Conservation (phyloP, 92 coral and sea anemone species). For the Epizoanthus ramosus region DNA sequence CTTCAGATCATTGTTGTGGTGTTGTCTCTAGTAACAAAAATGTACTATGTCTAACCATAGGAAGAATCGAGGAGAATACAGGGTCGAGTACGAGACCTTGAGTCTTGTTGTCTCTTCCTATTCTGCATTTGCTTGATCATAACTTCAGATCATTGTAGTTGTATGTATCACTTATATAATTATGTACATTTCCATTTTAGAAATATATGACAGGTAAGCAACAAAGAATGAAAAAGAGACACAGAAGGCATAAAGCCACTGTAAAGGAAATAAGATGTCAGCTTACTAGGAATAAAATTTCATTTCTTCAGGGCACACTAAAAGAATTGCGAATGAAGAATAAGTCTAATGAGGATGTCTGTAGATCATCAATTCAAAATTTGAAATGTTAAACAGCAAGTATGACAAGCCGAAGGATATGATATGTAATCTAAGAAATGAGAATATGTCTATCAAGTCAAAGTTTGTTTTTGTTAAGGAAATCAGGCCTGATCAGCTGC, state of each 20-base stretch:
- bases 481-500: slow-evolving; percentile 48
- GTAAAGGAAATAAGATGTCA: slow-evolving; percentile 24
- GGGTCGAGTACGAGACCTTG: too few species aligned
- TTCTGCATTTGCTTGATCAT: too few species aligned
- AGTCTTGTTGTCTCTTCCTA: too few species aligned
- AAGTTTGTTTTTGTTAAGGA: slow-evolving; percentile 46
- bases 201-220: slow-evolving; percentile 36
- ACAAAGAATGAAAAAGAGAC: slow-evolving; percentile 25
- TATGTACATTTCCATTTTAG: slow-evolving; percentile 15
- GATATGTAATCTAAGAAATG: slow-evolving; percentile 17
- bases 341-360: slow-evolving; percentile 16
- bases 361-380: slow-evolving; percentile 10
- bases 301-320: slow-evolving; percentile 9
- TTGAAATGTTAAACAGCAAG: slow-evolving; percentile 8
- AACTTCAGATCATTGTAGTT: too few species aligned
- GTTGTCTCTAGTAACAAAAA: too few species aligned
- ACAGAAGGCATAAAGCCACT: slow-evolving; percentile 41
- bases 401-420: slow-evolving; percentile 35
- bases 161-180: too few species aligned
- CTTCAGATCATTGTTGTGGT: too few species aligned
- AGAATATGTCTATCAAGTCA: slow-evolving; percentile 10
- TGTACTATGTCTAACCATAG: too few species aligned
- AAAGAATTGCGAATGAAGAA: slow-evolving; percentile 30
- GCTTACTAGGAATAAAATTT: slow-evolving; percentile 23
- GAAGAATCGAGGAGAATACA: too few species aligned